phyloP scores from a whole-genome alignment of 2,113 vertebrate genomes.

The Choloepus hoffmanni region DNA sequence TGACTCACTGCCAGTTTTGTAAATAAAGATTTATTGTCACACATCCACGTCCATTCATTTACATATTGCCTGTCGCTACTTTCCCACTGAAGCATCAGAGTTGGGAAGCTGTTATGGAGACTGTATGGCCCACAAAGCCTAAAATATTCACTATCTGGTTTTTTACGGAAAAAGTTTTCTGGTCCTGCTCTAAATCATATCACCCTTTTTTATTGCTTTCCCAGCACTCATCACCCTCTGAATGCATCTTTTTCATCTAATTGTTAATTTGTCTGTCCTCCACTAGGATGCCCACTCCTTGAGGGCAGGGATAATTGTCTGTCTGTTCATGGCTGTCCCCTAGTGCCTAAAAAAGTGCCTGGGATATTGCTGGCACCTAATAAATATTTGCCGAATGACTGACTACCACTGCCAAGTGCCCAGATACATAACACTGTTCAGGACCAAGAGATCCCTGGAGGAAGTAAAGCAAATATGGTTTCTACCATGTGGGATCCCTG shows the following conservation, averaged over 20 bases:
- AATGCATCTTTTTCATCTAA: too few species aligned
- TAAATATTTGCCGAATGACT: neutral
- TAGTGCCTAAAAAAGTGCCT: neutral
- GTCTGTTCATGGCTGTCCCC: neutral
- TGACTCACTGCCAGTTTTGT: neutral
- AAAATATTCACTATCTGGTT: neutral
- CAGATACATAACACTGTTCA: neutral
- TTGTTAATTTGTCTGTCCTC: neutral
- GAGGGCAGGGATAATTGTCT: neutral
- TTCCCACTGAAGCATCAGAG: neutral
- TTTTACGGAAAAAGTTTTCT: neutral
- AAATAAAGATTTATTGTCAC: conserved; percentile 15
- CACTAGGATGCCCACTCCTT: neutral
- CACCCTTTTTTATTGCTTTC: neutral
- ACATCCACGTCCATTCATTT: neutral
- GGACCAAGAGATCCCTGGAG: neutral
- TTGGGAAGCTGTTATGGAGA: neutral
- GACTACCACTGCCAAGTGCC: neutral
- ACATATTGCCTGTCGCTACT: too few species aligned
- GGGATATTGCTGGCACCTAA: neutral
- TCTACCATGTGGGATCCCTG: neutral
- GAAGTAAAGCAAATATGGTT: neutral
- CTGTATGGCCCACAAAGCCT: neutral
- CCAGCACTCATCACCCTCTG: neutral
- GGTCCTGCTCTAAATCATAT: neutral